Evolutionary conservation across 2,888 invertebrate genomes (phyloP).

Genomic region (Heliconius sara): DNA sequence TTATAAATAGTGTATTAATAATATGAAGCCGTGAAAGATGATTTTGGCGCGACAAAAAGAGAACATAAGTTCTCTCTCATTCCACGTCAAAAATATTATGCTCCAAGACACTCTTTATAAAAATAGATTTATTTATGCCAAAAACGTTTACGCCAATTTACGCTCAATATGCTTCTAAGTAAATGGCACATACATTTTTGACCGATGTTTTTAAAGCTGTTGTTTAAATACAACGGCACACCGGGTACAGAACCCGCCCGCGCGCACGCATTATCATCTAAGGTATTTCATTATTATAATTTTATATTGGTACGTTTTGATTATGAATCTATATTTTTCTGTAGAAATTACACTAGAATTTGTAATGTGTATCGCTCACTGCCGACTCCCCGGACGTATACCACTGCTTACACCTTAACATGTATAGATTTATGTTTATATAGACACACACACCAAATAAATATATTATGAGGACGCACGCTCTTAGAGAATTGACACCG

Average conservation of each 20-base stretch:
- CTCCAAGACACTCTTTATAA: slow-evolving; percentile 46
- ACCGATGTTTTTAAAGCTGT: slow-evolving; percentile 50
- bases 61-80: slow-evolving; percentile 24
- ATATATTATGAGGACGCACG: slow-evolving; percentile 66
- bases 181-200: slow-evolving; percentile 48
- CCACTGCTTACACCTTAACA: slow-evolving; percentile 75
- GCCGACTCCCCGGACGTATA: slow-evolving; percentile 75
- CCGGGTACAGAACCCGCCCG: slow-evolving; percentile 58
- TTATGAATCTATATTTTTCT: slow-evolving; percentile 84
- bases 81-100: slow-evolving; percentile 42
- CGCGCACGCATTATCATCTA: slow-evolving; percentile 75
- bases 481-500: slow-evolving; percentile 78
- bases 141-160: slow-evolving; percentile 44
- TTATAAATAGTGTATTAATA: slow-evolving; percentile 46
- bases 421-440: slow-evolving; percentile 74
- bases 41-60: slow-evolving; percentile 40
- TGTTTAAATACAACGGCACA: slow-evolving; percentile 49
- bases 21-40: slow-evolving; percentile 43
- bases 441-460: slow-evolving; percentile 74
- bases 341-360: slow-evolving; percentile 85
- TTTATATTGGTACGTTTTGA: slow-evolving; percentile 90
- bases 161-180: slow-evolving; percentile 36
- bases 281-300: slow-evolving; percentile 78
- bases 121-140: slow-evolving; percentile 43
- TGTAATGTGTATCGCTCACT: slow-evolving; percentile 70